Evolutionary conservation across 37 sponge, comb jelly and placozoan genomes (phyloP), one percentile per base, ranked within the genome.

Genomic region (Petrosia ficiformis): DNA sequence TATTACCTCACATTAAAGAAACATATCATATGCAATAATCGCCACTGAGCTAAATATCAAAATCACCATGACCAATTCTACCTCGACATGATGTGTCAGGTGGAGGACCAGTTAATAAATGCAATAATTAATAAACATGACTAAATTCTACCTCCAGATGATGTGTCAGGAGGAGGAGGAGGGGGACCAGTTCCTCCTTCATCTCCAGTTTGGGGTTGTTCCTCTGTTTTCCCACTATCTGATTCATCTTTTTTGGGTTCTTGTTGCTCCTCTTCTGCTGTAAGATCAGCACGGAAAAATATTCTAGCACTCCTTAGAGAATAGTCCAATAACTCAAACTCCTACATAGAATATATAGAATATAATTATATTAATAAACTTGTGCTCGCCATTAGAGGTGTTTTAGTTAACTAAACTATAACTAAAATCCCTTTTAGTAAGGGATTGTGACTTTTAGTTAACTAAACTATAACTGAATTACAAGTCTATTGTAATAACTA

Each of bases 221-320:
- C 64, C 24, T 71, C 24, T 35, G 77, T 63, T 19, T 44, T 63
- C 61, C 61, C 65, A 29, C 42, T 65, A 66, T 25, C 42, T 4
- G 61, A 44, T 34, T 39, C n/a, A 35, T 40, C 65, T 2, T 29
- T 3, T 48, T 8, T 8, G 14, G 54, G 14, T 19, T 48, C 54
- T 14, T 48, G 54, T 48, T 43, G 71, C 61, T 94, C 95, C 68
- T 94, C 95, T 54, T 76, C 84, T 8, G 95, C 95, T 59, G 95
- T 94, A 32, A 88, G 74, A 61, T 97, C 98, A 26, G 98, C 95
- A 63, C 98, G 57, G 83, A 97, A 97, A 82, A 97, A 97, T 28
- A 97, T 94, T 30, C 98, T 71, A 41, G 98, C 98, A 89, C 95
- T 94, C 69, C 87, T 89, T 39, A 97, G 82, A 1, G 98, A 97